Evolutionary conservation across 2,888 invertebrate species (phyloP).

Genomic region (Aelia acuminata): DNA sequence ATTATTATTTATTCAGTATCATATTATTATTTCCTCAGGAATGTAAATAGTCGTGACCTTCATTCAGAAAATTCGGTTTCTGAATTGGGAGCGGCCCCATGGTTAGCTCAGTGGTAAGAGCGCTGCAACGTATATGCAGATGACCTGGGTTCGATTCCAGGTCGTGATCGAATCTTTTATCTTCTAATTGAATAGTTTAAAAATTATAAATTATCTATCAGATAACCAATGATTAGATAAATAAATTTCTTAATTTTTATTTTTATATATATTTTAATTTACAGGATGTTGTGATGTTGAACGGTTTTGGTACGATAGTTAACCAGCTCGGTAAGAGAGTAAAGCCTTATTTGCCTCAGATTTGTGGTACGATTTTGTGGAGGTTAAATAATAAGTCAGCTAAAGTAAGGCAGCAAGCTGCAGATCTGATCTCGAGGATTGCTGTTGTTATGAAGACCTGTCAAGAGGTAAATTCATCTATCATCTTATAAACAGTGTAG

Average conservation of each 20-base stretch:
- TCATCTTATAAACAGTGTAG: too few relatives aligned
- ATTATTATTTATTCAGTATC: too few relatives aligned
- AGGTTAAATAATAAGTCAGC: constrained; percentile 99
- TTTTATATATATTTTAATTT: constrained; percentile 58
- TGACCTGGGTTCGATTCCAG: too few relatives aligned
- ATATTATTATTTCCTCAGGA: too few relatives aligned
- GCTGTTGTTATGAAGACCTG: constrained; percentile 99
- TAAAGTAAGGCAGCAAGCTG: constrained; percentile 98
- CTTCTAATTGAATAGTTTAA: too few relatives aligned
- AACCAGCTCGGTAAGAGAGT: constrained; percentile 97
- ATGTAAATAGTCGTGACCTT: too few relatives aligned
- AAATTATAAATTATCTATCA: too few relatives aligned
- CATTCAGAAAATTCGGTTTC: too few relatives aligned
- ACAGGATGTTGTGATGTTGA: constrained; percentile 98
- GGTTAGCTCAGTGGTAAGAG: too few relatives aligned
- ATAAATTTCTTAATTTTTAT: not conserved
- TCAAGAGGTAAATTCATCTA: constrained; percentile 81
- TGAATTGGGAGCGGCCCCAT: too few relatives aligned
- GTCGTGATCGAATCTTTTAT: too few relatives aligned
- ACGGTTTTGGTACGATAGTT: constrained; percentile 99
- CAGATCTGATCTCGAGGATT: constrained; percentile 97
- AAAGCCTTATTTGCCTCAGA: constrained; percentile 98
- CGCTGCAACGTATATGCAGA: too few relatives aligned
- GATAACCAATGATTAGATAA: not conserved
- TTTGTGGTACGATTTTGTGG: constrained; percentile 99